Evolutionary conservation across 2,888 invertebrate genomes (phyloP), one percentile per base, ranked within the genome.

Genomic region (Acrobasis suavella): DNA sequence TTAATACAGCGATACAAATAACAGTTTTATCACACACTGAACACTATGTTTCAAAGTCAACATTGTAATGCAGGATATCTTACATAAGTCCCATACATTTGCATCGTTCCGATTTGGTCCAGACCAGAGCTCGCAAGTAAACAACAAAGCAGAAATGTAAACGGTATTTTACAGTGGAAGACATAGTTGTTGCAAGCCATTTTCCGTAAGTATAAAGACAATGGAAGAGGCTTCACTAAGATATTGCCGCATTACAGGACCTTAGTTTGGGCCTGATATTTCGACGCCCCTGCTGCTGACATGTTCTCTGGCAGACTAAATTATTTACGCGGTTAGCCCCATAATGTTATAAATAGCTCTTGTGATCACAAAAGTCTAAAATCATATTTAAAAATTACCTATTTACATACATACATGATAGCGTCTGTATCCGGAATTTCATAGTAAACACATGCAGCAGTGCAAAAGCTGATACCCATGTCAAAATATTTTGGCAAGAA

Each of bases 101-200:
- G 70, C 74, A 73, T 71, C 67, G 73, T 67, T 64, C 68, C 69
- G 72, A 74, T 71, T 67, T 69, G 69, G 72, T 70, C 64, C 71
- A 42, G 22, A 22, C 56, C 22, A 70, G 71, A 68, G 75, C 77
- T 78, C 78, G 81, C 80, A 80, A 80, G 76, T 78, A 77, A 76
- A 81, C 81, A 79, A 78, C 79, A 77, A 82, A 83, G 82, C 80
- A 75, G 73, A 79, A 85, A 82, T 81, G 84, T 84, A 85, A 84
- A 81, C 80, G 75, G 77, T 82, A 78, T 83, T 86, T 85, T 82
- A 84, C 81, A 77, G 80, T 76, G 65, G 75, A 76, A 84, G 78
- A 80, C 79, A 81, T 75, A 73, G 80, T 80, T 74, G 72, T 70
- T 39, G 59, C 63, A 60, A 67, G 72, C 63, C 69, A 71, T 70